Base-by-base conservation (phyloP, 2,113 vertebrate species). In the Pygoscelis adeliae region DNA sequence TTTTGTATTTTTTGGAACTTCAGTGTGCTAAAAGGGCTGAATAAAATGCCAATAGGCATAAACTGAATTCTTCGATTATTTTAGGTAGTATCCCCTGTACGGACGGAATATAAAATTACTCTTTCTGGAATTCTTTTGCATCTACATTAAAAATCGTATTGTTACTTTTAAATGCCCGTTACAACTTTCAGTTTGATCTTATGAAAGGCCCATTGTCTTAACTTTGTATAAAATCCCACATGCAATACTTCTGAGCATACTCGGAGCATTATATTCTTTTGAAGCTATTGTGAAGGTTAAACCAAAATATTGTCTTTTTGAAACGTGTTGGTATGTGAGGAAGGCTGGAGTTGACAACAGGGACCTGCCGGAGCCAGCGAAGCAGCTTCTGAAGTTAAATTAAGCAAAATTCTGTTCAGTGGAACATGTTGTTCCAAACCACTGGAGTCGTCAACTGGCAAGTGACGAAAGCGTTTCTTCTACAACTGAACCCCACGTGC, bases 401-500 rank as follows among this genome's bases (percentile, higher is more conserved):
- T 30, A 7, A 44, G 67, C 59, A 29, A 5, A 87, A 47, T 32
- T 62, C 67, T 5, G n/a, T 4, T 20, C 1, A 22, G 49, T 3
- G 82, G 69, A 40, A 73, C 63, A 3, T 1, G 42, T 15, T 52
- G 87, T 42, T 80, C 76, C 36, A 7, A 65, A 36, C 10, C 52
- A 0, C 29, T 3, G 78, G n/a, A 11, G 36, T 3, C n/a, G 29
- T 16, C 20, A 16, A 3, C 25, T 3, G 65, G 42, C 49, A 15
- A 25, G 46, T 4, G 49, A 32, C 6, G 40, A 1, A 7, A 59
- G 14, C 1, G 8, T 7, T 55, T 27, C 15, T 9, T 30, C n/a
- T 3, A 4, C n/a, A 30, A 3, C 22, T 4, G 1, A 29, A 25
- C 19, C 26, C 62, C 36, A 0, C 0, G 69, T 5, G 38, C 67